Evolutionary conservation across 2,797 vertebrate species (phyloP).

Genomic region (Triplophysa bombifrons): DNA sequence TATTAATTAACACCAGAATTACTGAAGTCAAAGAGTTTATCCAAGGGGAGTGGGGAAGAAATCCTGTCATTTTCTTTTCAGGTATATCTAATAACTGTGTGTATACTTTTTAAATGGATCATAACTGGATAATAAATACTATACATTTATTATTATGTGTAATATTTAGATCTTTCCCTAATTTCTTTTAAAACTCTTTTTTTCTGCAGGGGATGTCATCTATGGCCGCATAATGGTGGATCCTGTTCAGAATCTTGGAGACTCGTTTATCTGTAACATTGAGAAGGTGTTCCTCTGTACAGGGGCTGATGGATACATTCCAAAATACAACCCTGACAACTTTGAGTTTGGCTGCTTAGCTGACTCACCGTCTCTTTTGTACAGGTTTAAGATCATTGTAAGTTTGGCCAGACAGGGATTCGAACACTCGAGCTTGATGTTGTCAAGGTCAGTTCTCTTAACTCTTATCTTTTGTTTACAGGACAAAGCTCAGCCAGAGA

Average conservation of each 20-base stretch:
- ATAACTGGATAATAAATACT: no score
- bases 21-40: no score
- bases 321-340: conserved; percentile 88
- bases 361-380: conserved; percentile 87
- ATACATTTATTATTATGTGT: no score
- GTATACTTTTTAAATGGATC: no score
- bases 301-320: conserved; percentile 91
- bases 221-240: conserved; percentile 96
- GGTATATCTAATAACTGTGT: no score
- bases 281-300: conserved; percentile 96
- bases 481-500: conserved; percentile 96
- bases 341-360: conserved; percentile 92
- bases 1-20: no score
- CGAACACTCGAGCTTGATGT: neutral
- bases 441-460: no score
- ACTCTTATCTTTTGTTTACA: conserved; percentile 49
- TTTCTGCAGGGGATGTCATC: conserved; percentile 82
- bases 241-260: conserved; percentile 93
- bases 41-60: no score
- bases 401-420: conserved; percentile 59
- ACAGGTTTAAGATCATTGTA: conserved; percentile 93
- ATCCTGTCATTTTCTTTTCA: no score
- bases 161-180: neutral
- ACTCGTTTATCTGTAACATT: conserved; percentile 92
- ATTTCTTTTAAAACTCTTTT: neutral